Conservation (phyloP, 2,888 invertebrate species). For the Philereme transversata region DNA sequence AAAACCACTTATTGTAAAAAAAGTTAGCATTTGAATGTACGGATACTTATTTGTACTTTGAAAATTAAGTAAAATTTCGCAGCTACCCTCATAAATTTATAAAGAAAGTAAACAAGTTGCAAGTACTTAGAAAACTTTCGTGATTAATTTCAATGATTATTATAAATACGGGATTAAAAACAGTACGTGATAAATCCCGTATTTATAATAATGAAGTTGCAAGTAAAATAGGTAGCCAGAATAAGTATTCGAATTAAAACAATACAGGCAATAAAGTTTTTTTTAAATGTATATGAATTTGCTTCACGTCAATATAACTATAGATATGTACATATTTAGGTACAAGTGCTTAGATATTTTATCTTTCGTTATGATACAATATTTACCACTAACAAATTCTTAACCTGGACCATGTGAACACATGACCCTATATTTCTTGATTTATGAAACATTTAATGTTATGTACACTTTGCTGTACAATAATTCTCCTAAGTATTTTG, state of each 20-base stretch:
- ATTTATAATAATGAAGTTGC: too few species aligned
- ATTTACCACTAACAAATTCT: conserved; percentile 48
- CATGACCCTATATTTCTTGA: conserved; percentile 56
- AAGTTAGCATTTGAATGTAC: conserved; percentile 57
- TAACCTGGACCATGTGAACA: conserved; percentile 61
- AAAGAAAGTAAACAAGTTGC: conserved; percentile 3
- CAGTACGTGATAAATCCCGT: too few species aligned
- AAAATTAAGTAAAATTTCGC: conserved; percentile 53
- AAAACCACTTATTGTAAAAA: conserved; percentile 57
- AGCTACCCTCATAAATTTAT: conserved; percentile 27
- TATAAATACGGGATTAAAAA: too few species aligned
- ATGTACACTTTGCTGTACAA: conserved; percentile 52
- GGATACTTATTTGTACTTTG: conserved; percentile 74
- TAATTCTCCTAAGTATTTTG: conserved; percentile 42
- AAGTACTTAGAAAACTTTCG: too few species aligned
- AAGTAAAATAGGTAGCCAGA: not conserved
- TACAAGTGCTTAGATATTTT: conserved; percentile 43
- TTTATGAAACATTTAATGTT: conserved; percentile 49
- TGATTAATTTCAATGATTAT: too few species aligned
- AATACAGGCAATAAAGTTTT: conserved; percentile 1
- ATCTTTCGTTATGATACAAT: conserved; percentile 48
- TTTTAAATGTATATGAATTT: conserved; percentile 9
- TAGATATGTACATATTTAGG: conserved; percentile 50
- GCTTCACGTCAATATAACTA: conserved; percentile 17
- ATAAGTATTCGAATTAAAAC: not conserved